Conservation (phyloP, 2,113 vertebrate genomes). For the Nanger granti region DNA sequence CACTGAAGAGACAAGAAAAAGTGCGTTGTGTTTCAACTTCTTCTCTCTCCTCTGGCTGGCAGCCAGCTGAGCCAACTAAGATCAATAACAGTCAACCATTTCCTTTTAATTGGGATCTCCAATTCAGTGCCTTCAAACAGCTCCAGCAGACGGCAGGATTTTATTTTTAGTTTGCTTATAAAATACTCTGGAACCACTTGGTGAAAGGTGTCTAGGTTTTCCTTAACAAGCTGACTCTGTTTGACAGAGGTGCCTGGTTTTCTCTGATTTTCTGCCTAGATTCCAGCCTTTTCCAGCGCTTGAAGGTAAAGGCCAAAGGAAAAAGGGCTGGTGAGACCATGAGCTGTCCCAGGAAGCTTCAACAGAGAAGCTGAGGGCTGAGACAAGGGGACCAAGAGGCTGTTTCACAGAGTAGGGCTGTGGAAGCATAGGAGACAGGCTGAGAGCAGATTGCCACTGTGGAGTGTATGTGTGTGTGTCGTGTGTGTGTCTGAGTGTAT, state of each 20-base stretch:
- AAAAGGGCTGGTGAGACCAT: background rate
- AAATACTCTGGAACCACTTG: background rate
- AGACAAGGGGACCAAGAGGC: background rate
- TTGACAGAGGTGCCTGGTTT: background rate
- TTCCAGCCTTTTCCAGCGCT: background rate
- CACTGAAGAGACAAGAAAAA: background rate
- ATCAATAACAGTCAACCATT: background rate
- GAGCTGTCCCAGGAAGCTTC: background rate
- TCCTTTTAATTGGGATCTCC: constrained; percentile 13
- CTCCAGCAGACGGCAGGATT: background rate
- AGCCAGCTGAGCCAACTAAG: background rate
- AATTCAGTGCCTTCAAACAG: background rate
- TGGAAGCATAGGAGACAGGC: background rate
- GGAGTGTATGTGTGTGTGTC: fast-evolving
- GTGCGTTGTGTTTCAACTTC: background rate
- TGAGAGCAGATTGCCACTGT: background rate
- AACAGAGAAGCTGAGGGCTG: background rate
- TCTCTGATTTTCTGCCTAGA: background rate
- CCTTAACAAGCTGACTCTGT: background rate
- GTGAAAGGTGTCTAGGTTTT: background rate
- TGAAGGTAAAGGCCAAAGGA: background rate
- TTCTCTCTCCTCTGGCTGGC: background rate
- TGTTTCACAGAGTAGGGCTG: background rate
- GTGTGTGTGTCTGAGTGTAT: background rate
- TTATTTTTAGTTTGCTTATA: background rate